Evolutionary conservation across 2,113 vertebrate species (phyloP), one percentile per base, ranked within the genome.

Genomic region (Caretta caretta): DNA sequence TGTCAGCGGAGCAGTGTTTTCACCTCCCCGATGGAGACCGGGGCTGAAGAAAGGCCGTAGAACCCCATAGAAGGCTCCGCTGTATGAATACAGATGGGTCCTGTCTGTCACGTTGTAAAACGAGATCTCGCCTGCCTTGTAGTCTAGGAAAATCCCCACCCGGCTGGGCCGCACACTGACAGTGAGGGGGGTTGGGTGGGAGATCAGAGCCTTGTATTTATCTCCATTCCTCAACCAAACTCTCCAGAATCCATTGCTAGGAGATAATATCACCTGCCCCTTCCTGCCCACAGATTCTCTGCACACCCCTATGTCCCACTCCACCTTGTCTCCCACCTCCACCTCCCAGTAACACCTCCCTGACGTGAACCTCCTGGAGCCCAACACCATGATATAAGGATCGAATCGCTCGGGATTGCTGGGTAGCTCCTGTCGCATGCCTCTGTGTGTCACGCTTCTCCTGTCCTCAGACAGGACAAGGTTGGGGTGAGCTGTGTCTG

Each of bases 271-370:
- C 90, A 98, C 98, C 97, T 98, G 99, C 50, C 99, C 98, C 92
- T 99, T 99, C 93, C 99, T 98, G 98, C 97, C 98, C 93, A 99
- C 98, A 1, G 99, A 98, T 86, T 99, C 98, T 57, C 97, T 98
- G 24, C 97, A 99, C 42, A 99, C 98, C 1, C 99, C 99, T 48
- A 99, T 87, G 90, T 97, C 98, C 99, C 99, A 99, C 31, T 99
- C 99, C 3, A 98, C 97, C 96, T 99, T 99, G 82, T 98, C 97
- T 5, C 98, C 98, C 22, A 99, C 99, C 2, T 98, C 97, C 92
- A 99, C 99, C 87, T 99, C 98, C 99, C 99, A 99, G 97, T 99
- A 99, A 95, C 97, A 97, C 62, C 98, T 98, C 80, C 98, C 99
- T 1, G 95, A 51, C 10, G 54, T 86, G 79, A 99, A 98, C 96